Base-by-base conservation (phyloP, 1,140 invertebrate genomes). In the Cyclina sinensis region DNA sequence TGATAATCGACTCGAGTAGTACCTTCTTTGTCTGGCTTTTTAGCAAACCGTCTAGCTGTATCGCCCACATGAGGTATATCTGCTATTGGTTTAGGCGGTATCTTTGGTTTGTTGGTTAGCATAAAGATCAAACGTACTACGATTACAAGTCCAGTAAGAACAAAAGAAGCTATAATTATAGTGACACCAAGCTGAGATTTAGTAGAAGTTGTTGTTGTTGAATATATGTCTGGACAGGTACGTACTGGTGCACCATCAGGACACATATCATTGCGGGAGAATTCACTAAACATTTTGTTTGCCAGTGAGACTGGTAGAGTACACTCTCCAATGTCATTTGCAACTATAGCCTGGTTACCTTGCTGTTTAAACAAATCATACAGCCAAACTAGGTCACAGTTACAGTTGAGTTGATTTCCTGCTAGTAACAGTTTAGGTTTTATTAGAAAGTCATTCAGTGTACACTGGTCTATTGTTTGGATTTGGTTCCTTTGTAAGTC, bases 381-480 rank as follows among this genome's bases (percentile, higher is more conserved):
- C 1, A 94, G 80, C 91, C 93, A 92, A 30, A 86, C 46, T 5
- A 93, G 24, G 37, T 90, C 65, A 85, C 94, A 94, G 48, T 92
- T 86, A 86, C 94, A 94, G 1, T 76, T 24, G 18, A 93, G 68
- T 11, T 88, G 86, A 74, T 94, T 94, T 3, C 81, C 35, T 11
- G 24, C n/a, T 5, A 94, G 80, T 1, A 73, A 82, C 16, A 93
- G 7, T 1, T 39, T 59, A 0, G 48, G 59, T 5, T 93, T 84
- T 9, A 83, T 73, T 5, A 54, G 70, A 54, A 94, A 92, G 37
- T 83, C 81, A 74, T 89, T 74, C 62, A 94, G 86, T 21, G 90
- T 80, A 91, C 94, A 94, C 73, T 91, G 76, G 48, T 91, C 90
- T 12, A 94, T 80, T 0, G 73, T 87, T 30, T 62, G 35, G 9